These are phyloP conservation scores for Meriones psammophilus DNA, from an alignment of 2,797 vertebrate species.

Conservation along the genomic window DNA sequence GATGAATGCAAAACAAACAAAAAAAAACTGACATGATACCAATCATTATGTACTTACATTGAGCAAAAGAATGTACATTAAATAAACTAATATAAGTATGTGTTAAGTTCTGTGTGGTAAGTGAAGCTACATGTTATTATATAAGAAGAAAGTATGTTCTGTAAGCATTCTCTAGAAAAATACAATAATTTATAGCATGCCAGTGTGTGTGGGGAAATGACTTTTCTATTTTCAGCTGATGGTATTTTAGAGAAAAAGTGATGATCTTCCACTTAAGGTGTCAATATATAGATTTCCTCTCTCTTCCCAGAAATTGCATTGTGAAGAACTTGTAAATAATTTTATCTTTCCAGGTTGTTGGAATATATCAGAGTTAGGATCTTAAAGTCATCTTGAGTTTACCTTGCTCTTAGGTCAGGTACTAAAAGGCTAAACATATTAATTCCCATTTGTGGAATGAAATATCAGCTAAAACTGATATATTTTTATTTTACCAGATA, in stretches of 20 bases:
- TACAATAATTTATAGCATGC: not conserved
- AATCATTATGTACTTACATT: not conserved
- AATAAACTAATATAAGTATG: not conserved
- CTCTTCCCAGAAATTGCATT: not conserved
- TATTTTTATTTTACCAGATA: not conserved
- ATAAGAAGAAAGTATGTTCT: not conserved
- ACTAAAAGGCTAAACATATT: not conserved
- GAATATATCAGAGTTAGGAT: not conserved
- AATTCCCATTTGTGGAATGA: not conserved
- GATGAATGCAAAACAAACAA: not conserved
- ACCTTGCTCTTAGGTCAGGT: not conserved
- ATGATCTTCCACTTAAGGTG: not conserved
- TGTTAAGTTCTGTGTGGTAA: not conserved
- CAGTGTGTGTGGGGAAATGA: not conserved
- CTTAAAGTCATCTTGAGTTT: not conserved
- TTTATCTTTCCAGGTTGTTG: not conserved
- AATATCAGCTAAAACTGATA: constrained; percentile 5
- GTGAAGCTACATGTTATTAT: not conserved
- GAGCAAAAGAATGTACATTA: not conserved
- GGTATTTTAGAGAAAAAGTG: not conserved
- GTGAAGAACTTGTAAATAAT: not conserved
- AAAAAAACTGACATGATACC: not conserved
- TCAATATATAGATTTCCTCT: not conserved
- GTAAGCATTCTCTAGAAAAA: not conserved
- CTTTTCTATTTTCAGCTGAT: not conserved